Conservation (phyloP, 1,140 invertebrate species). For the Trachymyrmex septentrionalis region DNA sequence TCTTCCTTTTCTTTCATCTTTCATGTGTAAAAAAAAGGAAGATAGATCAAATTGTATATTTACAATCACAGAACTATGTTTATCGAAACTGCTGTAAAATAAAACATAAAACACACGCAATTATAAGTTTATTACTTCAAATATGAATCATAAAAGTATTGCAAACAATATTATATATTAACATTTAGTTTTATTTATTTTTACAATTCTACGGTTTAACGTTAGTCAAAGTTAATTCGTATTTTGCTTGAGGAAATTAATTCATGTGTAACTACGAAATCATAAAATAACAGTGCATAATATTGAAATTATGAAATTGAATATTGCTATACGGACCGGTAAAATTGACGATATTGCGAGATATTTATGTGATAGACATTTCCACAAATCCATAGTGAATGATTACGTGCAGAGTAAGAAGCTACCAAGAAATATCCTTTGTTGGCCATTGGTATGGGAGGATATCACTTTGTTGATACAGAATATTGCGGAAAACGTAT, state of each 20-base stretch:
- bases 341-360: conserved; percentile 27
- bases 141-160: not conserved
- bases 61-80: not conserved
- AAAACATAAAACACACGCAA: not conserved
- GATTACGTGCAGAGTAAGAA: conserved; percentile 57
- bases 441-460: conserved; percentile 3
- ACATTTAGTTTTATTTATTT: not conserved
- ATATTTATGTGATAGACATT: conserved; percentile 19
- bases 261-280: conserved; percentile 23
- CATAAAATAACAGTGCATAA: conserved; percentile 32
- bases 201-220: not conserved
- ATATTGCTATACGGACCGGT: not conserved
- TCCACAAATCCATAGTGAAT: conserved; percentile 51
- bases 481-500: conserved; percentile 52
- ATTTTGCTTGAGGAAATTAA: conserved; percentile 24
- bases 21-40: conserved; percentile 2
- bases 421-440: conserved; percentile 40
- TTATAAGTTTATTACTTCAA: conserved; percentile 1
- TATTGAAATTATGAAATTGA: conserved; percentile 38
- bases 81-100: conserved; percentile 12
- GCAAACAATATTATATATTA: conserved; percentile 7
- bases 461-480: conserved; percentile 54
- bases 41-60: conserved; percentile 9
- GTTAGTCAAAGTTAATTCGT: not conserved
- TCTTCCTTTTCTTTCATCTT: conserved; percentile 10